A percentile compares a stretch with the other conserved stretches of the same genome.
Conservation (phyloP, 2,797 vertebrate species). For the Malurus leucopterus region DNA sequence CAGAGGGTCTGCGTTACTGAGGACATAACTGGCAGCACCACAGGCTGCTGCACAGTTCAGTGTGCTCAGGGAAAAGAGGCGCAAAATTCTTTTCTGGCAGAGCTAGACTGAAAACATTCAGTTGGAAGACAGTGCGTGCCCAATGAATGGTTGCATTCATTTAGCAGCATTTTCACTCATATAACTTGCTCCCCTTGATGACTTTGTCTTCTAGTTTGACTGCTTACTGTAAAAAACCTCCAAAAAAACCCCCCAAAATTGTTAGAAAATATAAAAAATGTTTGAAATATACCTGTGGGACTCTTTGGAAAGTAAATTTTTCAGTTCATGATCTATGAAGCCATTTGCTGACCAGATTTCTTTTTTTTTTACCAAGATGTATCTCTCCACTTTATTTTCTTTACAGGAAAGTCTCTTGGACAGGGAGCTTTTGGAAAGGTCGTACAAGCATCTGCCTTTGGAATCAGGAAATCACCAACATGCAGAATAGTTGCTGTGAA, state of each 20-base stretch:
- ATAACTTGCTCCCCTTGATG: background rate
- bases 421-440: constrained; percentile 92
- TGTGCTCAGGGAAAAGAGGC: background rate
- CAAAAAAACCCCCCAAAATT: background rate
- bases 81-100: background rate
- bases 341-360: background rate
- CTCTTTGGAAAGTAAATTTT: background rate
- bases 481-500: constrained; percentile 92
- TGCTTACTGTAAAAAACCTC: background rate
- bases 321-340: background rate
- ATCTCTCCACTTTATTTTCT: constrained; percentile 17
- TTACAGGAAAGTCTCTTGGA: constrained; percentile 87
- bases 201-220: background rate
- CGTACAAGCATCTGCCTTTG: constrained; percentile 90
- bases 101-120: background rate
- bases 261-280: background rate
- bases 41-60: background rate
- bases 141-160: background rate
- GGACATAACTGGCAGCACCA: background rate
- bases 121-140: background rate
- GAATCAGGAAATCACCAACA: constrained; percentile 81
- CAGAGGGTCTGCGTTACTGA: background rate
- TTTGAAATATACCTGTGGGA: background rate
- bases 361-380: background rate
- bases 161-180: background rate